Evolutionary conservation across 2,113 vertebrate genomes (phyloP).

Genomic region (Mustela lutreola): DNA sequence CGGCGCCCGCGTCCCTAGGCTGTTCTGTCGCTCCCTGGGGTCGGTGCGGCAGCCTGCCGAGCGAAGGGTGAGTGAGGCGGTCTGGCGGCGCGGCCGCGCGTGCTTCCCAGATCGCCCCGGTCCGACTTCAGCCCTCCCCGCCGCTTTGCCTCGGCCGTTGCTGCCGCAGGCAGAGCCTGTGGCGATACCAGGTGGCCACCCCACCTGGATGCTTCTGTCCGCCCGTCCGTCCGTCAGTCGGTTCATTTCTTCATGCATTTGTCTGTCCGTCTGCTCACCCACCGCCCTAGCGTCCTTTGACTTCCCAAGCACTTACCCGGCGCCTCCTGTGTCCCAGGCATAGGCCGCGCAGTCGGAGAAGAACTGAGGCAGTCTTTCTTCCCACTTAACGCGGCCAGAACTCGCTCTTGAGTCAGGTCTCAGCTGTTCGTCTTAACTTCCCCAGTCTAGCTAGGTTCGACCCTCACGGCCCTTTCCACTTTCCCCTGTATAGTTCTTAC

Average conservation of each 20-base stretch:
- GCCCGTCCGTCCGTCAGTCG: not conserved
- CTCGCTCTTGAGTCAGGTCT: not conserved
- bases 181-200: not conserved
- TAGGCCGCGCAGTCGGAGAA: not conserved
- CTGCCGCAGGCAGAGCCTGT: not conserved
- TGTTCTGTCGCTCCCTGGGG: accelerated
- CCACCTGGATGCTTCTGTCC: not conserved
- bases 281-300: not conserved
- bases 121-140: not conserved
- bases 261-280: not conserved
- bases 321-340: not conserved
- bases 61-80: not conserved
- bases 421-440: not conserved
- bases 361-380: not conserved
- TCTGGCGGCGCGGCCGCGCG: accelerated
- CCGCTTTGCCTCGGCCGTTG: no score
- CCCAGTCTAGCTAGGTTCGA: not conserved
- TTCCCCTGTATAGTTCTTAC: not conserved
- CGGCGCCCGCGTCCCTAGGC: accelerated
- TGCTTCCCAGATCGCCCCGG: not conserved
- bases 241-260: accelerated
- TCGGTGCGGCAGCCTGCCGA: accelerated
- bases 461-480: not conserved
- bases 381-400: not conserved
- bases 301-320: not conserved